Conservation (phyloP, 1,140 invertebrate species). For the Anastrepha ludens region DNA sequence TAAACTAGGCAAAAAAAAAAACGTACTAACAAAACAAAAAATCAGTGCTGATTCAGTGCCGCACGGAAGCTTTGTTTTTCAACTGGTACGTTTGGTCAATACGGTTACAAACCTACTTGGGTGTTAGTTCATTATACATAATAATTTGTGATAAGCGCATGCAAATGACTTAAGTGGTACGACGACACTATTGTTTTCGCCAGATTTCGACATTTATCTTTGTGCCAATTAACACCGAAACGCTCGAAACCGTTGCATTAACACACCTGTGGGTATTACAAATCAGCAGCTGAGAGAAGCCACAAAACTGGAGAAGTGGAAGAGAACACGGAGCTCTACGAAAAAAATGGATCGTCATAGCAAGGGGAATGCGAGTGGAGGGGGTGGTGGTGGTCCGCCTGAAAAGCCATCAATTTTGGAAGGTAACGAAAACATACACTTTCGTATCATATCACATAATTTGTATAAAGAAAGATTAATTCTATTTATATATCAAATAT, state of each 20-base stretch:
- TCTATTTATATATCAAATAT: background rate
- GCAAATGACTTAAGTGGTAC: background rate
- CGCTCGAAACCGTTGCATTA: background rate
- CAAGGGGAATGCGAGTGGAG: conserved; percentile 56
- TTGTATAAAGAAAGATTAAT: no score
- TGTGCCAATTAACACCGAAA: background rate
- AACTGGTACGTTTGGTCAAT: background rate
- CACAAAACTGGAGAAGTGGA: conserved; percentile 73
- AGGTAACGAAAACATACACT: conserved; percentile 61
- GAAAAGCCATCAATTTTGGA: conserved; percentile 70
- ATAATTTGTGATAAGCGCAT: background rate
- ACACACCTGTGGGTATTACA: background rate
- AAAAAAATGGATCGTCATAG: conserved; percentile 69
- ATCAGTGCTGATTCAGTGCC: background rate
- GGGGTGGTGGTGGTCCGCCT: conserved; percentile 55
- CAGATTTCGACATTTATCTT: background rate
- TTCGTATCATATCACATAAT: no score
- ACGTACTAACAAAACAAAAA: background rate
- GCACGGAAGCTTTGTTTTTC: background rate
- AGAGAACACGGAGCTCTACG: conserved; percentile 71
- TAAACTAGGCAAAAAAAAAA: background rate
- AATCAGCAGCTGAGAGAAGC: background rate
- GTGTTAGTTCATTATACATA: background rate
- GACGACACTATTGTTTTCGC: background rate
- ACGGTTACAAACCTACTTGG: background rate